These are phyloP conservation scores for Phymatocera aterrima DNA, from an alignment of 2,888 invertebrate species.

Conservation along the genomic window DNA sequence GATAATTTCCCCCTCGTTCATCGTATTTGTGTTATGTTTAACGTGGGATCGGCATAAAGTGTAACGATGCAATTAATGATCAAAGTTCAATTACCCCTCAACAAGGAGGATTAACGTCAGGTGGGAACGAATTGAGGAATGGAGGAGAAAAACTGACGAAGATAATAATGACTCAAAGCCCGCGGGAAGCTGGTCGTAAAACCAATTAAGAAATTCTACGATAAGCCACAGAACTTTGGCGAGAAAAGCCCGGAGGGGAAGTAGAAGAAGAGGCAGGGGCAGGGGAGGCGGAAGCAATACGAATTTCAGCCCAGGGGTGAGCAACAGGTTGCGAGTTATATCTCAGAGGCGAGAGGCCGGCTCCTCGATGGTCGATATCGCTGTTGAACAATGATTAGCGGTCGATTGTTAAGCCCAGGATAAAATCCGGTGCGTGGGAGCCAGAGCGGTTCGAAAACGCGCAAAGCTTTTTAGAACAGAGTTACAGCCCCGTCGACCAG, in stretches of 20 bases:
- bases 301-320: slow-evolving; percentile 12
- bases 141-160: neutral
- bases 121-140: neutral
- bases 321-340: slow-evolving; percentile 41
- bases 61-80: slow-evolving; percentile 37
- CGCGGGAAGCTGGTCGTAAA: slow-evolving; percentile 4
- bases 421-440: too few species aligned
- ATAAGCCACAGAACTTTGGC: neutral
- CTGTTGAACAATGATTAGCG: slow-evolving; percentile 1
- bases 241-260: neutral
- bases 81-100: slow-evolving; percentile 24
- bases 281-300: neutral
- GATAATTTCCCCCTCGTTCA: slow-evolving; percentile 11
- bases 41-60: neutral
- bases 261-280: too few species aligned
- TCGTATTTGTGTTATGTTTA: neutral
- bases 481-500: too few species aligned
- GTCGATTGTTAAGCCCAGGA: neutral
- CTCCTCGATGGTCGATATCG: neutral
- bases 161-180: slow-evolving; percentile 4
- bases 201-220: slow-evolving; percentile 23
- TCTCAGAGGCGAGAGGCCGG: neutral
- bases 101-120: neutral
- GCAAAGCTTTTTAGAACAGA: too few species aligned
- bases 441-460: too few species aligned